Conservation (phyloP, 2,797 vertebrate species). For the Jordanella pulchra region DNA sequence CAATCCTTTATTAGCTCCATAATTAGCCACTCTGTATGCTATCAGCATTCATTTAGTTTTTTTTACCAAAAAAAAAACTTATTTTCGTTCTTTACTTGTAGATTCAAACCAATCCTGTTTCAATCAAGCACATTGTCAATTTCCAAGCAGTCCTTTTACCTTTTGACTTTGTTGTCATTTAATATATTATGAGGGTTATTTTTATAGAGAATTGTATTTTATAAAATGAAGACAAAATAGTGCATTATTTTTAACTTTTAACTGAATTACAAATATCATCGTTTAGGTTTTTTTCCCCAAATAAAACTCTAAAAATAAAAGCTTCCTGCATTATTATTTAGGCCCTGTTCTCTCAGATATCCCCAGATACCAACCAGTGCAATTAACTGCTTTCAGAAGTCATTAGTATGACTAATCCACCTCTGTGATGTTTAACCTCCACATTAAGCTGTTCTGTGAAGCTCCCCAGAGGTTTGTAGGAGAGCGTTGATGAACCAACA, state of each 20-base stretch:
- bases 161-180: background rate
- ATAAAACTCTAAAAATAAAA: background rate
- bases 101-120: background rate
- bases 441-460: too few species aligned
- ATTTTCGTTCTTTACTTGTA: background rate
- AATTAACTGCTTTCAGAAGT: background rate
- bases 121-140: too few species aligned
- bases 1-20: background rate
- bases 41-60: background rate
- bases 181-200: background rate
- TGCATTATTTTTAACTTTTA: background rate
- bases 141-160: background rate
- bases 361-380: background rate
- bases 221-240: background rate
- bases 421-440: too few species aligned
- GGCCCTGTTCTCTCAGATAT: background rate
- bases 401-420: too few species aligned
- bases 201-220: background rate
- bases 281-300: background rate
- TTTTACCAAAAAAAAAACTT: background rate
- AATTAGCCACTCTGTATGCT: conserved; percentile 3
- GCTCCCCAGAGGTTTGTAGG: too few species aligned
- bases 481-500: too few species aligned
- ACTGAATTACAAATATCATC: background rate
- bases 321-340: background rate